These are phyloP conservation scores for Dasyprocta punctata DNA, from an alignment of 2,113 vertebrate species.

Conservation along the genomic window DNA sequence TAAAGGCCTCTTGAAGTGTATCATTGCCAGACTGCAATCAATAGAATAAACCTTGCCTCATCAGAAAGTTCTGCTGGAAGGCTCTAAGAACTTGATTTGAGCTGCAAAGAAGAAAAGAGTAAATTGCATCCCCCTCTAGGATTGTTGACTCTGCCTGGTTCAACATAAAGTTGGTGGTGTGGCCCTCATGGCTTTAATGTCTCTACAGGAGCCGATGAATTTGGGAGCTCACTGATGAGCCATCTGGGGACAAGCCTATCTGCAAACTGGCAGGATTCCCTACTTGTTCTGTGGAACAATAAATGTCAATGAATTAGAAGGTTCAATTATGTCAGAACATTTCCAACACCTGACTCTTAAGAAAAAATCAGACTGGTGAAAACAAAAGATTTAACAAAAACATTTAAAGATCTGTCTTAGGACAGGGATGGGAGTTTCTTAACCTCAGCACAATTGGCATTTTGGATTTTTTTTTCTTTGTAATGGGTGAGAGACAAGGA, in stretches of 20 bases:
- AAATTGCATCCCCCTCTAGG: not conserved
- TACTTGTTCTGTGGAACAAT: slow-evolving; percentile 58
- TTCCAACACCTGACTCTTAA: slow-evolving; percentile 63
- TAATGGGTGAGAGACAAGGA: not conserved
- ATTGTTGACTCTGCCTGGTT: slow-evolving; percentile 15
- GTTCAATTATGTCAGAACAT: slow-evolving; percentile 57
- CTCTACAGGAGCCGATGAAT: slow-evolving; percentile 54
- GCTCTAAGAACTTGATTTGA: not conserved
- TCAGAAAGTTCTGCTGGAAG: not conserved
- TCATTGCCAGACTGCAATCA: not conserved
- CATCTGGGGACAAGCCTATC: slow-evolving; percentile 57
- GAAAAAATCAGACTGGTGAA: not conserved
- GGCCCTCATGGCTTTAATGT: slow-evolving; percentile 48
- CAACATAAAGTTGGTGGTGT: slow-evolving; percentile 30
- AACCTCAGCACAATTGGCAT: not conserved
- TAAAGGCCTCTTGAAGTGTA: not conserved
- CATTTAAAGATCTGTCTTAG: not conserved
- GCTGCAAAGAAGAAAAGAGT: slow-evolving; percentile 24
- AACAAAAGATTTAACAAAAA: slow-evolving; percentile 46
- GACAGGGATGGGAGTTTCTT: not conserved
- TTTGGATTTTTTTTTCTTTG: not conserved
- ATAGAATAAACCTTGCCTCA: not conserved
- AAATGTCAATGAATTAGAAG: slow-evolving; percentile 55
- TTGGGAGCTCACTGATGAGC: slow-evolving; percentile 23
- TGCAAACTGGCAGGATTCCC: slow-evolving; percentile 55